Percentiles rank a stretch among this genome's conserved stretches.
phyloP scores from a whole-genome alignment of 1,140 invertebrate species.

The Holcopasites calliopsidis region DNA sequence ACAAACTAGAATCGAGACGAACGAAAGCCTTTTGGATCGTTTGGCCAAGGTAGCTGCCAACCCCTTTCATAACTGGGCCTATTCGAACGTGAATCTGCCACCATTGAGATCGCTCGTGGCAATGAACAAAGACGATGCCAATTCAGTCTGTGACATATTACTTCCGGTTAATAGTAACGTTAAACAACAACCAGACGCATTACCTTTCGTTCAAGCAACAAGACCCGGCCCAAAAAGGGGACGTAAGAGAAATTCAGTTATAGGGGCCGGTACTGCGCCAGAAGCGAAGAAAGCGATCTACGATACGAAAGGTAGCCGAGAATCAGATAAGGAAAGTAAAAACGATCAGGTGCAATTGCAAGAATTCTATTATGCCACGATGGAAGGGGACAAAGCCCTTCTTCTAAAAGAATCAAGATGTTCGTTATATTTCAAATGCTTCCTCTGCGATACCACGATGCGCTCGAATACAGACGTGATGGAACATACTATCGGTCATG shows the following conservation, averaged over 20 bases:
- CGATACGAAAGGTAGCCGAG: constrained; percentile 47
- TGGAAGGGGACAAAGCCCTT: constrained; percentile 69
- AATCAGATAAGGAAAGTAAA: constrained; percentile 58
- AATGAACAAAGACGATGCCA: constrained; percentile 50
- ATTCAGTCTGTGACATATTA: background rate
- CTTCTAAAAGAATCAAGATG: constrained; percentile 65
- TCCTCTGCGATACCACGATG: constrained; percentile 81
- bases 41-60: constrained; percentile 86
- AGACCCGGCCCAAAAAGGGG: constrained; percentile 67
- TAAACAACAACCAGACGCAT: constrained; percentile 31
- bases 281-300: constrained; percentile 61
- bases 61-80: constrained; percentile 90
- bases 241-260: constrained; percentile 70
- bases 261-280: constrained; percentile 45
- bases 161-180: background rate
- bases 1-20: constrained; percentile 84
- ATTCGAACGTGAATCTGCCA: constrained; percentile 70
- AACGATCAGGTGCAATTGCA: constrained; percentile 68
- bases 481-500: constrained; percentile 86
- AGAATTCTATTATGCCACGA: constrained; percentile 75
- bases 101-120: constrained; percentile 48
- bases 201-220: constrained; percentile 44
- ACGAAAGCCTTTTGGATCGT: constrained; percentile 80
- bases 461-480: constrained; percentile 81
- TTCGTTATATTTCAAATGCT: constrained; percentile 78